Evolutionary conservation across 2,113 vertebrate species (phyloP), one percentile per base, ranked within the genome.

Genomic region (Thunnus thynnus): DNA sequence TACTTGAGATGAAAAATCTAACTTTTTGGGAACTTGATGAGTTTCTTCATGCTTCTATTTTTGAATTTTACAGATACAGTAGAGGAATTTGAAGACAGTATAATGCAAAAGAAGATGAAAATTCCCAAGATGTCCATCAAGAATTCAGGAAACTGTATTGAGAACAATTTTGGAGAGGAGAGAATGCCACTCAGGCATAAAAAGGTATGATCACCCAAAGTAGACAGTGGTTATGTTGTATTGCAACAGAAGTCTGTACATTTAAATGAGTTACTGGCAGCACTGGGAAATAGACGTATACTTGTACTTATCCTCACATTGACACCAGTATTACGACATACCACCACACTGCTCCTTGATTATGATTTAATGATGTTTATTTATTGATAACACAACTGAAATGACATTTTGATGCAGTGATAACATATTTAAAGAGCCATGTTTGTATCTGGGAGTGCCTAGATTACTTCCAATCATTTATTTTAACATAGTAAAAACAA

Each of bases 21-120:
- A 87, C 72, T 78, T 82, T 86, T 51, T 62, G 18, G 51, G 55
- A 66, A 76, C 47, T 75, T 76, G 18, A 83, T 54, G 68, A 72
- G 68, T 70, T 71, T 72, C 16, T 70, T 22, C 56, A 32, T 86
- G 66, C 68, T 73, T 80, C 14, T 78, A 2, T 62, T 75, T 72
- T 54, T 82, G 51, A 72, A 36, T 55, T 86, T 78, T 68, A 54
- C 89, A 96, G 95, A 96, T 82, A 94, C 92, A 84, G 87, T 96
- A 91, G 94, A 95, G 71, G 98, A 98, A 94, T 97, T 99, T 96
- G 97, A 99, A 95, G 96, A 97, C 91, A 97, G 96, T 95, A 97
- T 99, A 96, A 97, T 98, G 96, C 98, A 99, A 96, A 99, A 99
- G 96, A 99, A 99, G 97, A 99, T 99, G 96, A 99, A 99, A 97